phyloP scores from a whole-genome alignment of 64 coral and sea anemone genomes.

The Pocillopora damicornis region DNA sequence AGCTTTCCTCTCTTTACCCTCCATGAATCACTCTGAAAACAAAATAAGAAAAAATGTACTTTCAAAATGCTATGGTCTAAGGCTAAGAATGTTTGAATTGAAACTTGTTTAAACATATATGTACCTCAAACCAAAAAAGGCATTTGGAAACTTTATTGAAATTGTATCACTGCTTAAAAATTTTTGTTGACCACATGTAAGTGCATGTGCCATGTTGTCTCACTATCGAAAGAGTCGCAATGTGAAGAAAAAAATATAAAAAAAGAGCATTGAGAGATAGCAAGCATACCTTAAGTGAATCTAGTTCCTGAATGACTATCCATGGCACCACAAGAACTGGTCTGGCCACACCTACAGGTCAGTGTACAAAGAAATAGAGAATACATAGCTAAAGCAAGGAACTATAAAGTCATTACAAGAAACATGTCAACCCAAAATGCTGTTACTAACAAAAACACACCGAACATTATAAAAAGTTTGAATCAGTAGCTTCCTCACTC shows the following conservation, averaged over 20 bases:
- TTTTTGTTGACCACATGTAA: neutral
- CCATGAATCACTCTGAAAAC: constrained; percentile 80
- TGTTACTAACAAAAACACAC: too few relatives aligned
- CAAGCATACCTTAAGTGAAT: constrained; percentile 78
- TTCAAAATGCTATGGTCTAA: neutral
- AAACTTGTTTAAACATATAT: neutral
- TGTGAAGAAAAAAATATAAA: too few relatives aligned
- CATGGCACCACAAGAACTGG: constrained; percentile 86
- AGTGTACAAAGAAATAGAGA: neutral
- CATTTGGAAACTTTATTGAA: neutral
- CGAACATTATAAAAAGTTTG: too few relatives aligned
- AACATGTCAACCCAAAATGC: too few relatives aligned
- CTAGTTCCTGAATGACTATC: constrained; percentile 96
- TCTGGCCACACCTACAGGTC: constrained; percentile 66
- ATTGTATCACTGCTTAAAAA: neutral
- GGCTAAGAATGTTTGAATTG: neutral
- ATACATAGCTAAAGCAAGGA: neutral
- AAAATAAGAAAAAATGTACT: neutral
- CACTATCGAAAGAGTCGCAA: neutral
- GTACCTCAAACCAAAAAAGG: neutral
- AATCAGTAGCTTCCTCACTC: too few relatives aligned
- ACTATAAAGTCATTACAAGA: too few relatives aligned
- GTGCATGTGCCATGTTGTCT: neutral
- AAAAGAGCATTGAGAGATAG: too few relatives aligned
- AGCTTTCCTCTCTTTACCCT: constrained; percentile 71